A percentile compares a stretch with the other conserved stretches of the same genome.
Evolutionary conservation across 2,113 vertebrate genomes (phyloP).

Genomic region (Coregonus clupeaformis): DNA sequence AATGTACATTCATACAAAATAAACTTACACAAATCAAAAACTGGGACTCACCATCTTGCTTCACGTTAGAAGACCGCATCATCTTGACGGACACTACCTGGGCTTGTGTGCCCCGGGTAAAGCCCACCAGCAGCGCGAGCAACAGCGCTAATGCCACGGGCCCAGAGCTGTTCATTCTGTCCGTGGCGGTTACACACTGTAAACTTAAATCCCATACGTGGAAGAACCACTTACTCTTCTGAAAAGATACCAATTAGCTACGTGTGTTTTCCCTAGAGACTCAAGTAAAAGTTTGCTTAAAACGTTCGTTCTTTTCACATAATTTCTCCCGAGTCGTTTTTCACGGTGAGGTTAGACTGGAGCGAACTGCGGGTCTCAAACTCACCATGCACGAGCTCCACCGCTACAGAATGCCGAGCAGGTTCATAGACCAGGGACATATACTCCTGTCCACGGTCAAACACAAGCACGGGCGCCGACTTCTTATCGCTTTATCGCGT

Average conservation of each 20-base stretch:
- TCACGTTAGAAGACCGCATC: conserved; percentile 51
- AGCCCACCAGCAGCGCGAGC: conserved; percentile 36
- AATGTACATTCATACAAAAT: not conserved
- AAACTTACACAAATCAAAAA: not conserved
- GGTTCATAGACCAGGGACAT: conserved; percentile 39
- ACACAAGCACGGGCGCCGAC: conserved; percentile 53
- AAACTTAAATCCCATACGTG: not conserved
- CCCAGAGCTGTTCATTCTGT: conserved; percentile 24
- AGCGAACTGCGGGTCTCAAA: not conserved
- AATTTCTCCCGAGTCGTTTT: not conserved
- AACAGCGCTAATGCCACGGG: conserved; percentile 49
- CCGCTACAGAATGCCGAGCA: conserved; percentile 17
- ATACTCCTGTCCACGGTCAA: conserved; percentile 62
- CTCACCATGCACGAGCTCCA: too few relatives aligned
- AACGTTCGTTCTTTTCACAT: not conserved
- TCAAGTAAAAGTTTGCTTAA: too few relatives aligned
- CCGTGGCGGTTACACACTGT: not conserved
- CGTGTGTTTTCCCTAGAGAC: too few relatives aligned
- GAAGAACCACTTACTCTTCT: not conserved
- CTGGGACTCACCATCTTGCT: conserved; percentile 57
- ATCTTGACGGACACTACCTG: conserved; percentile 55
- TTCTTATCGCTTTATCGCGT: conserved; percentile 49
- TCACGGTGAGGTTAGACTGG: too few relatives aligned
- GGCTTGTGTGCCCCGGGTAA: conserved; percentile 18
- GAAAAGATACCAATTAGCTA: not conserved